Percentiles rank a stretch among this genome's conserved stretches.
phyloP scores from a whole-genome alignment of 2,113 vertebrate genomes.

The Paramisgurnus dabryanus region DNA sequence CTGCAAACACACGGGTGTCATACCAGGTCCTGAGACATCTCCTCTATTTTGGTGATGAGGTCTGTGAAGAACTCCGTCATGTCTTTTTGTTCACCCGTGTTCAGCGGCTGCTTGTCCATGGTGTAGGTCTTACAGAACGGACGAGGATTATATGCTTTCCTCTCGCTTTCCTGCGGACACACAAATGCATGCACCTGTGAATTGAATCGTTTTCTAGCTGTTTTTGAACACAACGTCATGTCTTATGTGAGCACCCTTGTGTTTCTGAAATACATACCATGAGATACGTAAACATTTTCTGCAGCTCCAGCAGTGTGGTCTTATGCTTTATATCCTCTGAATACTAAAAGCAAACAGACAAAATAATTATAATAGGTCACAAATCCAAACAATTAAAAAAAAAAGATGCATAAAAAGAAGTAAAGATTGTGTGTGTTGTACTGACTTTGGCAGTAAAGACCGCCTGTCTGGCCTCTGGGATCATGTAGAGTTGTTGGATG shows the following conservation, averaged over 20 bases:
- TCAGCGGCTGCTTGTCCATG: conserved; percentile 98
- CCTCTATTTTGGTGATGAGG: conserved; percentile 98
- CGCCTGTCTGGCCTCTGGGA: conserved; percentile 94
- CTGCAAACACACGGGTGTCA: conserved; percentile 43
- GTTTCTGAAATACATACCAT: conserved; percentile 76
- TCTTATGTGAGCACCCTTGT: too few species aligned
- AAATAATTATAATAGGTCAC: not conserved
- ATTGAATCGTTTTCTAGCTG: not conserved
- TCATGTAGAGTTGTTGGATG: conserved; percentile 99
- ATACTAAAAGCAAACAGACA: conserved; percentile 76
- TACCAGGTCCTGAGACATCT: conserved; percentile 98
- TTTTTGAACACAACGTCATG: too few species aligned
- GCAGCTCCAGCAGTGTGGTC: conserved; percentile 95
- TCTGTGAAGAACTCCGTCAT: conserved; percentile 99
- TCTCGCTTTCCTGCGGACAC: conserved; percentile 88
- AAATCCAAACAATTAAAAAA: not conserved
- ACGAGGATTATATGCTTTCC: conserved; percentile 96
- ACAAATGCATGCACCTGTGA: not conserved
- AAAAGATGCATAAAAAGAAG: not conserved
- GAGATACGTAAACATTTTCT: conserved; percentile 99
- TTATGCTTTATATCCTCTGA: conserved; percentile 99
- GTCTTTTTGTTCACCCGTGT: conserved; percentile 98
- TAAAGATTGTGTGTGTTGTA: not conserved
- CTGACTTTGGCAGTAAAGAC: conserved; percentile 96
- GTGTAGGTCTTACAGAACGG: conserved; percentile 99